Conservation (phyloP, 2,888 invertebrate genomes). For the Ornithoptera priamus region DNA sequence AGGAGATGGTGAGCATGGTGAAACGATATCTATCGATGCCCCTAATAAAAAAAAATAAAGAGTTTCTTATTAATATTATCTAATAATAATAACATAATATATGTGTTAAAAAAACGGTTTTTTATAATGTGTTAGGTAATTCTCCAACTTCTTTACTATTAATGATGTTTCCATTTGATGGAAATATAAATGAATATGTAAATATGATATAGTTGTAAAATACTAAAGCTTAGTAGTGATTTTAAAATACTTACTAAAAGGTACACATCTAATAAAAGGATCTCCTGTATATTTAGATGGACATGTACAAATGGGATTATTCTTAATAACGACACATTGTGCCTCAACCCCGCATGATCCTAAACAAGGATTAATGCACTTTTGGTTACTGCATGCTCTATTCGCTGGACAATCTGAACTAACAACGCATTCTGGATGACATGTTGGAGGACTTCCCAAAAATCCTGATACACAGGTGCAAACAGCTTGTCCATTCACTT, state of each 20-base stretch:
- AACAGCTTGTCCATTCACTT: slow-evolving; percentile 83
- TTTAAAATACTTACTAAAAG: slow-evolving; percentile 56
- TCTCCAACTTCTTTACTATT: too few relatives aligned
- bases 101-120: too few relatives aligned
- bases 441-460: slow-evolving; percentile 86
- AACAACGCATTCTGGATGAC: slow-evolving; percentile 88
- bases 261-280: slow-evolving; percentile 86
- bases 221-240: slow-evolving; percentile 25
- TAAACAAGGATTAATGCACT: slow-evolving; percentile 86
- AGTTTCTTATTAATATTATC: not conserved
- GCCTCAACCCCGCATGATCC: slow-evolving; percentile 88
- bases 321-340: slow-evolving; percentile 86
- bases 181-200: not conserved
- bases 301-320: slow-evolving; percentile 88
- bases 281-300: slow-evolving; percentile 84
- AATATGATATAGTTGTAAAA: too few relatives aligned
- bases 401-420: slow-evolving; percentile 87
- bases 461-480: slow-evolving; percentile 87
- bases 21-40: slow-evolving; percentile 69
- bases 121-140: too few relatives aligned
- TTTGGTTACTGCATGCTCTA: slow-evolving; percentile 87
- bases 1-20: slow-evolving; percentile 85
- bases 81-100: not conserved
- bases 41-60: slow-evolving; percentile 50
- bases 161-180: not conserved